A percentile compares a stretch with the other conserved stretches of the same genome.
These are phyloP conservation scores for Siphamia tubifer DNA, from an alignment of 2,113 vertebrate species.

Conservation along the genomic window DNA sequence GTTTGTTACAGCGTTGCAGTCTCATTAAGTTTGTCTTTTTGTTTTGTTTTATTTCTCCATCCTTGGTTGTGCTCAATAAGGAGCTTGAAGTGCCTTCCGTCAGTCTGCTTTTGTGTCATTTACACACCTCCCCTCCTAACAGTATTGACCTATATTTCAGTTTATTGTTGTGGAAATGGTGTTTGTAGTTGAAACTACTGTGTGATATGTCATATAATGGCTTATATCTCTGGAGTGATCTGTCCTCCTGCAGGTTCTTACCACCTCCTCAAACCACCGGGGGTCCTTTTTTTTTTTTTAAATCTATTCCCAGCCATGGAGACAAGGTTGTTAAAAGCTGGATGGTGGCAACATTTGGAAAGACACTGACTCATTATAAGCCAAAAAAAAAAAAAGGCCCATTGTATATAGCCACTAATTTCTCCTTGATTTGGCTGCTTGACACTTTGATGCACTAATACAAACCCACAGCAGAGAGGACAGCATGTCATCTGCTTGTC, in stretches of 20 bases:
- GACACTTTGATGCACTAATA: constrained; percentile 32
- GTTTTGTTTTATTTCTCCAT: too few relatives aligned
- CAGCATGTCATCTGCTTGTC: constrained; percentile 1
- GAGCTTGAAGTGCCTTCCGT: too few relatives aligned
- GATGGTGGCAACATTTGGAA: constrained; percentile 13
- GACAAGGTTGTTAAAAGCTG: constrained; percentile 22
- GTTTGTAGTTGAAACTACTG: too few relatives aligned
- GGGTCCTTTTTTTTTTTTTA: constrained; percentile 28
- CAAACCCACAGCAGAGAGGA: constrained; percentile 1
- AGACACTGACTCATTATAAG: constrained; percentile 7
- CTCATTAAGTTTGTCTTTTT: too few relatives aligned
- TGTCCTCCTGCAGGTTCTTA: background rate
- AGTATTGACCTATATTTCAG: too few relatives aligned
- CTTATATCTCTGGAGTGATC: too few relatives aligned
- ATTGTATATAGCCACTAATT: constrained; percentile 17
- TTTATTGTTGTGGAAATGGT: too few relatives aligned
- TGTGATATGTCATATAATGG: too few relatives aligned
- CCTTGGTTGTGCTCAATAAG: too few relatives aligned
- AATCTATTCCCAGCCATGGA: constrained; percentile 20
- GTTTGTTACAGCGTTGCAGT: too few relatives aligned
- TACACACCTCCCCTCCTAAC: too few relatives aligned
- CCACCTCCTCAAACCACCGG: background rate
- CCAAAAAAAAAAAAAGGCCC: background rate
- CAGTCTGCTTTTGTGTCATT: too few relatives aligned
- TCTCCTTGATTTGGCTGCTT: constrained; percentile 5